Percentiles rank a stretch among this genome's conserved stretches.
Evolutionary conservation across 2,797 vertebrate species (phyloP).

Genomic region (Lycodopsis pacificus): DNA sequence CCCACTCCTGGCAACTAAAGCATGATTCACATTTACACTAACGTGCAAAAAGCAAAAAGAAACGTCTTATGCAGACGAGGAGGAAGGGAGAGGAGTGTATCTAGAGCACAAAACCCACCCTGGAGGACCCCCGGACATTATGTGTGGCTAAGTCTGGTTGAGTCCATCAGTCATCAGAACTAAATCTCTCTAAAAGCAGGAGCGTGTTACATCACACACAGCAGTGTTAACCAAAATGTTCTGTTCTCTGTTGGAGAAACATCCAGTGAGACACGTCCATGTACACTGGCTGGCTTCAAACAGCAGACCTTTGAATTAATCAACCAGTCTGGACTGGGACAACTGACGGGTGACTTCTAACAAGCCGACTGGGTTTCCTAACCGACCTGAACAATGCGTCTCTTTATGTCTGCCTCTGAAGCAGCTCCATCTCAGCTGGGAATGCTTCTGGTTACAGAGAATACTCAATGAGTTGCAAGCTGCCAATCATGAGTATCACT

Average conservation of each 20-base stretch:
- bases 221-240: not conserved
- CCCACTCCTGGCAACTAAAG: not conserved
- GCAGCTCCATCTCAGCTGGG: not conserved
- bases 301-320: not conserved
- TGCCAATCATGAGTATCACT: not conserved
- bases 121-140: not conserved
- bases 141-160: not conserved
- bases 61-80: not conserved
- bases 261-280: not conserved
- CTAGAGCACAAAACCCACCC: not conserved
- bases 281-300: constrained; percentile 13
- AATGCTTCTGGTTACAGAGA: not conserved
- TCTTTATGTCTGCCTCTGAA: constrained; percentile 8
- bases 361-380: not conserved
- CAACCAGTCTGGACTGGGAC: not conserved
- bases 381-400: not conserved
- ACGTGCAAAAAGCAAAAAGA: not conserved
- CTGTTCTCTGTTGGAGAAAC: not conserved
- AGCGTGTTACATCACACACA: constrained; percentile 3
- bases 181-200: constrained; percentile 5
- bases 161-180: constrained; percentile 3
- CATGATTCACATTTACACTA: not conserved
- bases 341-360: constrained; percentile 12
- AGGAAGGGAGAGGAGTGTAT: not conserved
- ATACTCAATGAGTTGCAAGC: not conserved